Base-by-base conservation (phyloP, 2,113 vertebrate species). In the Pseudonaja textilis region DNA sequence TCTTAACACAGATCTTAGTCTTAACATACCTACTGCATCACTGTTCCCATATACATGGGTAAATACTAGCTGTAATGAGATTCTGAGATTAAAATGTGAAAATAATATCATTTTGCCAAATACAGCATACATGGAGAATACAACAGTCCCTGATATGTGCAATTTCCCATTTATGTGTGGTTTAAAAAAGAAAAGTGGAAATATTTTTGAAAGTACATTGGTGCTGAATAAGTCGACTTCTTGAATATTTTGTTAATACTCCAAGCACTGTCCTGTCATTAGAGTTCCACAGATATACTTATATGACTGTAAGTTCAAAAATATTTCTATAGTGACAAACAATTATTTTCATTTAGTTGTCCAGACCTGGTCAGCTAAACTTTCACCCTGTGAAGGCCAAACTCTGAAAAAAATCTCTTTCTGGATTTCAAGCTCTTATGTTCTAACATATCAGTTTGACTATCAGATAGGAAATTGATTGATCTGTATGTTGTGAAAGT, bases 281-380 rank as follows among this genome's bases (percentile, higher is more conserved):
- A 89, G 26, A 47, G 42, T 61, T 89, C 57, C 6, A 47, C 29
- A 88, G 6, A 26, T 89, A 61, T 47, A 11, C 11, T 22, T 45
- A 22, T 89, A 22, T 89, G 39, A 61, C 34, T 45, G 16, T 26
- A 16, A 45, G 1, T 59, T n/a, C 39, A 61, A 89, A 89, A 89
- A 59, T 45, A 64, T 14, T 14, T 54, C 57, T 50, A 52, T 34
- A 90, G 23, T n/a, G 11, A 50, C 45, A 42, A 59, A 89, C 56
- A 45, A 74, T 34, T 29, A 1, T 81, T 81, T 90, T 90, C 20
- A 81, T 52, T 52, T 52, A 34, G 20, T 85, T 52, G 50, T 52
- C 50, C 85, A 25, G 91, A 59, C 90, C 94, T 95, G 89, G 18
- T 42, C 74, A 81, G 22, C 7, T 81, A 42, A 81, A 64, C 57